A percentile compares a stretch with the other conserved stretches of the same genome.
phyloP scores from a whole-genome alignment of 1,140 invertebrate genomes.

The Calephelis virginiensis region DNA sequence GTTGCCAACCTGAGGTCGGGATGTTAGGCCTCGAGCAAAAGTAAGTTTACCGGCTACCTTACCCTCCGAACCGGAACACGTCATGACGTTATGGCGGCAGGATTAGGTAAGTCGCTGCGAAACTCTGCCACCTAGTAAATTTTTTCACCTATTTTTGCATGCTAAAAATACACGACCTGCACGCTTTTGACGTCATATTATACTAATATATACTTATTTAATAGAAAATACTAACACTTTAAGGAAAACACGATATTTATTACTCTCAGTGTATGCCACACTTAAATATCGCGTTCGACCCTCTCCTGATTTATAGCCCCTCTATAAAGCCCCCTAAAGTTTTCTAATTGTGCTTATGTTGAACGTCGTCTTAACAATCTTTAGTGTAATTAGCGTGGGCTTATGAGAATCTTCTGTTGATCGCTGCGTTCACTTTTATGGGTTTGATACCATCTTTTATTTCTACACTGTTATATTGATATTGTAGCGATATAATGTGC shows the following conservation, averaged over 20 bases:
- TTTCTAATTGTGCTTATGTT: conserved; percentile 61
- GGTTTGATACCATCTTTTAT: conserved; percentile 25
- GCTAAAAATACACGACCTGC: too few relatives aligned
- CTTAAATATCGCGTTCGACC: conserved; percentile 54
- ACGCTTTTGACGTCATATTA: too few relatives aligned
- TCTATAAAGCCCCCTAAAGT: conserved; percentile 68
- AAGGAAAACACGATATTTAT: conserved; percentile 16
- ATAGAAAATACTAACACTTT: not conserved
- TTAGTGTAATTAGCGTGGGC: conserved; percentile 57
- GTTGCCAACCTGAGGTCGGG: too few relatives aligned
- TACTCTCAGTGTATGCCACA: conserved; percentile 27
- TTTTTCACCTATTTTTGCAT: too few relatives aligned
- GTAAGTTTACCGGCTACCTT: too few relatives aligned
- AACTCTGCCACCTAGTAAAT: too few relatives aligned
- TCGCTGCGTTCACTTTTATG: conserved; percentile 36
- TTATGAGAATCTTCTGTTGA: conserved; percentile 52
- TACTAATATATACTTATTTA: not conserved
- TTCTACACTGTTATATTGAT: not conserved
- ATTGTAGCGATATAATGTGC: too few relatives aligned
- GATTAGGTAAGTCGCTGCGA: too few relatives aligned
- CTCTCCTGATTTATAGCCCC: conserved; percentile 65
- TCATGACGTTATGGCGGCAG: too few relatives aligned
- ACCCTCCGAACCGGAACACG: too few relatives aligned
- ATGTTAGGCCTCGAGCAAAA: too few relatives aligned
- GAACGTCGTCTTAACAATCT: conserved; percentile 52